phyloP scores from a whole-genome alignment of 1,140 invertebrate genomes.

The Aporrectodea caliginosa region DNA sequence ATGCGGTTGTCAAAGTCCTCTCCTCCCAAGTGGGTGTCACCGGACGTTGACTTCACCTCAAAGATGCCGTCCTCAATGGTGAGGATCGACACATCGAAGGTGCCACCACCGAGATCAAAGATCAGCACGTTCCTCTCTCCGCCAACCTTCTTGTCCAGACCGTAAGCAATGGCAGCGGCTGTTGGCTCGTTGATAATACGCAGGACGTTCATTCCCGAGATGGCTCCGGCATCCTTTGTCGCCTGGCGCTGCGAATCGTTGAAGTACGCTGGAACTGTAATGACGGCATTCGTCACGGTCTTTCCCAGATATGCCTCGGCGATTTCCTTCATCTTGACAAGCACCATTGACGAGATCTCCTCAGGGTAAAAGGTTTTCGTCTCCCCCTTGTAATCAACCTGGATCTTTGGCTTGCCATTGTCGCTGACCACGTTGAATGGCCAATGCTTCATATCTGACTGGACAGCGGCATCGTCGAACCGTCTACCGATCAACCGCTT shows the following conservation, averaged over 20 bases:
- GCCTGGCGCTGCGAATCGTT: slow-evolving; percentile 59
- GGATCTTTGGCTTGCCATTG: slow-evolving; percentile 70
- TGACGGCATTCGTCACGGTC: slow-evolving; percentile 47
- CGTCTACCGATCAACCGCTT: slow-evolving; percentile 73
- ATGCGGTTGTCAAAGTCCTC: slow-evolving; percentile 98
- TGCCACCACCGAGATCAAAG: slow-evolving; percentile 95
- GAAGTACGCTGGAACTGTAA: slow-evolving; percentile 60
- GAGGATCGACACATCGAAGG: slow-evolving; percentile 93
- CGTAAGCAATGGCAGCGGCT: slow-evolving; percentile 59
- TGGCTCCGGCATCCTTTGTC: slow-evolving; percentile 59
- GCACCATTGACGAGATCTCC: slow-evolving; percentile 85
- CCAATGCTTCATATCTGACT: slow-evolving; percentile 63
- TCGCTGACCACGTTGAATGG: slow-evolving; percentile 78
- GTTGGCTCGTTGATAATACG: slow-evolving; percentile 60
- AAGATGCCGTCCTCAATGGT: slow-evolving; percentile 91
- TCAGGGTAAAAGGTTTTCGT: slow-evolving; percentile 84
- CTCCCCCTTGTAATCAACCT: slow-evolving; percentile 80
- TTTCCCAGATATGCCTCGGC: slow-evolving; percentile 4
- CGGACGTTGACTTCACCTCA: slow-evolving; percentile 93
- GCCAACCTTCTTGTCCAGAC: slow-evolving; percentile 60
- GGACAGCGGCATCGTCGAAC: slow-evolving; percentile 71
- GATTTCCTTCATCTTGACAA: slow-evolving; percentile 67
- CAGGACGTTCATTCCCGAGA: slow-evolving; percentile 60
- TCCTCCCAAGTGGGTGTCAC: slow-evolving; percentile 95
- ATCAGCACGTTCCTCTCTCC: slow-evolving; percentile 58